Percentiles rank a stretch among this genome's conserved stretches.
These are phyloP conservation scores for Luidia sarsii DNA, from an alignment of 53 echinoderm and acorn worm genomes.

Conservation along the genomic window DNA sequence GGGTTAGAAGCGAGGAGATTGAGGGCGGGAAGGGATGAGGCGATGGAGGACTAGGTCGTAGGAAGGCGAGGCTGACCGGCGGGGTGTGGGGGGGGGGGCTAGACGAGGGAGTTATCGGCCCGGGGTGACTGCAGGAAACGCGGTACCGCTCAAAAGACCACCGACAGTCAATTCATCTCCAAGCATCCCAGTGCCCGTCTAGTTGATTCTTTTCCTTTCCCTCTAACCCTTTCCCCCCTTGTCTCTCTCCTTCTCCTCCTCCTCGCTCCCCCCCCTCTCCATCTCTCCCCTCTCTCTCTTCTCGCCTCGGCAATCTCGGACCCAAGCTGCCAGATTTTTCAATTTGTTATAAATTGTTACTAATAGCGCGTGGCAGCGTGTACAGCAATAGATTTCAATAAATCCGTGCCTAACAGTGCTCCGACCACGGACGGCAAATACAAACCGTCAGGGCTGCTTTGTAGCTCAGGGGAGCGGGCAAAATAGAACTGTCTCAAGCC, in stretches of 20 bases:
- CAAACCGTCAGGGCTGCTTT: neutral
- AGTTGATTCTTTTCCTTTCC: too few species aligned
- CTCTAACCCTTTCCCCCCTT: conserved; percentile 9
- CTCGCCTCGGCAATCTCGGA: too few species aligned
- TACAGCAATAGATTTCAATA: conserved; percentile 30
- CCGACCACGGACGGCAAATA: neutral
- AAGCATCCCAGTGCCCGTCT: neutral
- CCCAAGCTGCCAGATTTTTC: neutral
- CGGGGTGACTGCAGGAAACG: too few species aligned
- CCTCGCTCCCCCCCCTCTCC: neutral
- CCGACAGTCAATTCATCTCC: neutral
- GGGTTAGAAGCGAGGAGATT: neutral
- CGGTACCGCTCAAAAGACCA: conserved; percentile 6
- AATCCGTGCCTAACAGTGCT: neutral
- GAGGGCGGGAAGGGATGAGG: neutral
- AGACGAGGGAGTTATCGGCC: too few species aligned
- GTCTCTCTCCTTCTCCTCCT: neutral
- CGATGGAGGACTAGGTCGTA: too few species aligned
- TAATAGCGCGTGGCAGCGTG: conserved; percentile 11
- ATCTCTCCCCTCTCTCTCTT: too few species aligned
- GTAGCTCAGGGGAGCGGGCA: neutral
- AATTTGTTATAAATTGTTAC: conserved; percentile 24
- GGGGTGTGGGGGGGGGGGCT: neutral
- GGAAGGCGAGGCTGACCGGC: neutral
- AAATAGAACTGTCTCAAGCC: conserved; percentile 15